Evolutionary conservation across 2,888 invertebrate species (phyloP).

Genomic region (Drosophila borborema): DNA sequence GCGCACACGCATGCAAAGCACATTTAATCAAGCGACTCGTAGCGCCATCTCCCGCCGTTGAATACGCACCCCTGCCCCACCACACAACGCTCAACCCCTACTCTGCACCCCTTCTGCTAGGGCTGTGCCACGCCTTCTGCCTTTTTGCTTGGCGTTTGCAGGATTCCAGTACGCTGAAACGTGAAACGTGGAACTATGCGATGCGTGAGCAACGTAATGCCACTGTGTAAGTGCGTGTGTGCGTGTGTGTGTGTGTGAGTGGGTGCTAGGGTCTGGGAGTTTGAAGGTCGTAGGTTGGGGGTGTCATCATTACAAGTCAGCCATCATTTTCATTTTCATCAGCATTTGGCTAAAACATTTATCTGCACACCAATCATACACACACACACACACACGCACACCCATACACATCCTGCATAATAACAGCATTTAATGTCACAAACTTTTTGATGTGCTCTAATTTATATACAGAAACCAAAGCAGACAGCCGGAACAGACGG

Average conservation of each 20-base stretch:
- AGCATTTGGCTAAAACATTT: conserved; percentile 73
- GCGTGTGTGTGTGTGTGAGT: background rate
- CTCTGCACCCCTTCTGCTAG: background rate
- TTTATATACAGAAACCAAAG: conserved; percentile 60
- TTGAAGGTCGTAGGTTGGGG: background rate
- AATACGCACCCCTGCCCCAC: too few relatives aligned
- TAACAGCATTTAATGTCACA: conserved; percentile 58
- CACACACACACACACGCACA: conserved; percentile 4
- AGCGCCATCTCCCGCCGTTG: background rate
- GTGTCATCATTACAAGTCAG: conserved; percentile 61
- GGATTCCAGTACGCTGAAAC: background rate
- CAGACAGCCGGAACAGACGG: conserved; percentile 25
- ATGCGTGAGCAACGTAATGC: conserved; percentile 24
- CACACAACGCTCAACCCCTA: too few relatives aligned
- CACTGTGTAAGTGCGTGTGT: background rate
- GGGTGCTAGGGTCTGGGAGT: background rate
- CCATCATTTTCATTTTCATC: conserved; percentile 54
- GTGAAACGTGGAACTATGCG: conserved; percentile 4
- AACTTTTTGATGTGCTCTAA: conserved; percentile 77
- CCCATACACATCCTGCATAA: conserved; percentile 5
- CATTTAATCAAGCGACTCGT: conserved; percentile 68
- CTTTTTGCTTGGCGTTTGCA: background rate
- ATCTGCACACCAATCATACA: conserved; percentile 57
- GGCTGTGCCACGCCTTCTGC: background rate
- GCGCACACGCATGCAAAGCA: conserved; percentile 51